phyloP scores from a whole-genome alignment of 1,140 invertebrate species.

The Eupristina koningsbergeri region DNA sequence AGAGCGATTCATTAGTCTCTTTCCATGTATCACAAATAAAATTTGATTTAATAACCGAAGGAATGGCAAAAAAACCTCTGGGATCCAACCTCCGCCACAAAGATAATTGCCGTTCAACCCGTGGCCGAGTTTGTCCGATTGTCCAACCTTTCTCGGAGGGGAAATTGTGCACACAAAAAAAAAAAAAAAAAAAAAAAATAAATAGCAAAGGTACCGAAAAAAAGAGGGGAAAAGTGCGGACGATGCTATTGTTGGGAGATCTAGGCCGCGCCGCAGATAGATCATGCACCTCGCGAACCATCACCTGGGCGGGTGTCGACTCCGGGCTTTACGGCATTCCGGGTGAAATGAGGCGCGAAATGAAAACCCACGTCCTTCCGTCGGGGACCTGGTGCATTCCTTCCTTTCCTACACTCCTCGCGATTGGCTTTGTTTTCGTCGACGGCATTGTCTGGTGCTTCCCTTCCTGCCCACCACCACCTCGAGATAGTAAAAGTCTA shows the following conservation, averaged over 20 bases:
- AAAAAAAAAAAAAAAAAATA: no score
- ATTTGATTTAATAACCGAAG: not conserved
- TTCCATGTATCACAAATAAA: no score
- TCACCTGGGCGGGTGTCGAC: no score
- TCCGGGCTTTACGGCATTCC: not conserved
- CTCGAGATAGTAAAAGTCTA: no score
- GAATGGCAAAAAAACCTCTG: not conserved
- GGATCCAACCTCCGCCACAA: no score
- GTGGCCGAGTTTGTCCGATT: no score
- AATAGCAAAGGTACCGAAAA: no score
- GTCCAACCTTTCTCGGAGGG: no score
- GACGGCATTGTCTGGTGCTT: not conserved
- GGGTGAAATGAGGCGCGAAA: constrained; percentile 38
- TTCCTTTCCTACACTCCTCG: no score
- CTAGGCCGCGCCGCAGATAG: not conserved
- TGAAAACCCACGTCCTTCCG: constrained; percentile 7
- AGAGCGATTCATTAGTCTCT: not conserved
- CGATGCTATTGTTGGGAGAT: not conserved
- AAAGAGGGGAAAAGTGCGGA: not conserved
- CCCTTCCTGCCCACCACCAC: not conserved
- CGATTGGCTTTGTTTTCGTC: not conserved
- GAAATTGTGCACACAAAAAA: no score
- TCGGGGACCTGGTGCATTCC: not conserved
- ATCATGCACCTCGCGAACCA: not conserved
- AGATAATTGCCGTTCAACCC: no score